These are phyloP conservation scores for Druon quercuslanigerum DNA, from an alignment of 1,140 invertebrate species.

Conservation along the genomic window DNA sequence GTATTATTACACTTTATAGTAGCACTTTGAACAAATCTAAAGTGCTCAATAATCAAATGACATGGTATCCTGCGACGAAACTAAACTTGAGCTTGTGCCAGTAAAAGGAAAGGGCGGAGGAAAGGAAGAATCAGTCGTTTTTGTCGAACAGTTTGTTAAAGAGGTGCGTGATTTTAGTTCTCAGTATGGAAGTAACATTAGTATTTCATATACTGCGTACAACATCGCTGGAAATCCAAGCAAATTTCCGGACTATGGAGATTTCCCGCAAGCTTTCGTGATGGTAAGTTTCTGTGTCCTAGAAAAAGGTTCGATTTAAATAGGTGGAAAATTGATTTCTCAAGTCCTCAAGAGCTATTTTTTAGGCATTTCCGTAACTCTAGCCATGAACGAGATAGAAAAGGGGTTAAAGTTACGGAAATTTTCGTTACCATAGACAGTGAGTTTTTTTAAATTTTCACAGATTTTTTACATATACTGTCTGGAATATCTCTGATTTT, in stretches of 20 bases:
- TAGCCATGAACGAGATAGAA: no score
- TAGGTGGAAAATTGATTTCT: background rate
- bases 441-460: no score
- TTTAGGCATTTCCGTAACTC: no score
- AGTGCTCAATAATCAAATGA: constrained; percentile 38
- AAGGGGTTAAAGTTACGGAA: no score
- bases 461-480: no score
- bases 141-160: constrained; percentile 81
- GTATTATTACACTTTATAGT: background rate
- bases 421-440: no score
- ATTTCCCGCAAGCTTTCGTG: constrained; percentile 91
- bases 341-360: background rate
- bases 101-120: constrained; percentile 55
- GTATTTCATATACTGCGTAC: constrained; percentile 90
- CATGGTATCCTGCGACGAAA: constrained; percentile 65
- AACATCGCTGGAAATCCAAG: constrained; percentile 89
- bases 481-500: no score
- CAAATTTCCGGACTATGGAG: constrained; percentile 91
- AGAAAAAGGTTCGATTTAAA: background rate
- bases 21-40: background rate
- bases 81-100: constrained; percentile 59
- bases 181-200: constrained; percentile 91
- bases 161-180: constrained; percentile 89
- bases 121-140: constrained; percentile 61
- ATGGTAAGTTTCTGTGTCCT: constrained; percentile 80